Base-by-base conservation (phyloP, 2,113 vertebrate species). In the Grallaria varia region DNA sequence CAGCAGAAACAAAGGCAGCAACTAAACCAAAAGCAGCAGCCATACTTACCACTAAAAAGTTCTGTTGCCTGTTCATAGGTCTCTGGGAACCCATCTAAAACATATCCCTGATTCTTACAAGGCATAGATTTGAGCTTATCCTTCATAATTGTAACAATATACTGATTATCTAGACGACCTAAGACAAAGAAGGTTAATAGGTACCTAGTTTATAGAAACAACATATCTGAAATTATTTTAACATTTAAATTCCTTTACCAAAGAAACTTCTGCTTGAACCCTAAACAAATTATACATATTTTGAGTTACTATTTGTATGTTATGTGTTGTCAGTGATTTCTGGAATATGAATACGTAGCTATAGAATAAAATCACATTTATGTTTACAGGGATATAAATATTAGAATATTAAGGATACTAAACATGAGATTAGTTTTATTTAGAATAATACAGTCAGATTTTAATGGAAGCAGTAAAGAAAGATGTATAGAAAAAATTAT, bases 51-150 rank as follows among this genome's bases (percentile, higher is more conserved):
- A 45, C 20, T 95, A 91, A 99, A 99, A 27, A 99, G 97, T 28
- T 98, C 98, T 86, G 97, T 98, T 23, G 99, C 99, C 93, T 99
- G 98, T 16, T 98, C 97, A 9, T 98, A 98, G 33, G 98, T 99
- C 93, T 98, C 97, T 6, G 99, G 99, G 74, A 98, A 99, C 10
- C 98, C 98, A 72, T 99, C 99, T 74, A 99, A 97, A 90, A 99
- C 96, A 86, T 98, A 99, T 8, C 99, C 99, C 87, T 99, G 99
- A 93, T 99, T 99, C 74, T 92, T 98, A 93, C 99, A 99, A 12
- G 98, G 98, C 96, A 98, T 98, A 10, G 99, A 98, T 88, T 80
- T 98, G 64, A 99, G 97, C 68, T 98, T 99, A 39, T 99, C 98
- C 88, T 96, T 99, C 62, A 99, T 42, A 93, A 99, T 95, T 84